phyloP scores from a whole-genome alignment of 2,888 invertebrate genomes.

The Sipunculus nudus region DNA sequence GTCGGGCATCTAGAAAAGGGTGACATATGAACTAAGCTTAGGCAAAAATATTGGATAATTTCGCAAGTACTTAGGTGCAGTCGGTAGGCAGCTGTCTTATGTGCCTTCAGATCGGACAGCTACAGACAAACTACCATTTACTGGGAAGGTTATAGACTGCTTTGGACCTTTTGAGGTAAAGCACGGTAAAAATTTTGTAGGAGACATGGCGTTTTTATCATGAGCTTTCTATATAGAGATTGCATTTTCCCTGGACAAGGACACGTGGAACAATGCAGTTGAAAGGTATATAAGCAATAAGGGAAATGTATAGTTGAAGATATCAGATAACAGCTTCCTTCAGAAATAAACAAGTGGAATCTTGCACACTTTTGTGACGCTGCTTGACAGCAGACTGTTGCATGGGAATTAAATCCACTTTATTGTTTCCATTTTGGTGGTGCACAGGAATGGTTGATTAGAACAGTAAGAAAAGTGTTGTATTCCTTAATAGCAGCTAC shows the following conservation, averaged over 20 bases:
- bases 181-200: neutral
- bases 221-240: conserved; percentile 7
- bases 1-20: neutral
- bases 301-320: neutral
- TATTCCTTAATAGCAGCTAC: too few species aligned
- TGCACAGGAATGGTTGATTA: neutral
- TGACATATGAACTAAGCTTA: neutral
- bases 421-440: conserved; percentile 1
- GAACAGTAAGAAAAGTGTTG: neutral
- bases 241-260: neutral
- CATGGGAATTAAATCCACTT: conserved; percentile 7
- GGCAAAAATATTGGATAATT: conserved; percentile 2
- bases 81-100: neutral
- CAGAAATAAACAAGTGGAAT: neutral
- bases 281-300: neutral
- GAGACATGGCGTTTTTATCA: too few species aligned
- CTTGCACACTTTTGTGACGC: neutral
- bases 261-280: conserved; percentile 4
- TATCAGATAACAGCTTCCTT: neutral
- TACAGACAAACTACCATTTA: neutral
- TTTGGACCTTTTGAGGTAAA: conserved; percentile 4
- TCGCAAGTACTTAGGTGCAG: too few species aligned
- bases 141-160: neutral
- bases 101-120: neutral
- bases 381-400: neutral